Percentiles rank a stretch among this genome's conserved stretches.
phyloP scores from a whole-genome alignment of 2,113 vertebrate genomes.

The Fulmarus glacialis region DNA sequence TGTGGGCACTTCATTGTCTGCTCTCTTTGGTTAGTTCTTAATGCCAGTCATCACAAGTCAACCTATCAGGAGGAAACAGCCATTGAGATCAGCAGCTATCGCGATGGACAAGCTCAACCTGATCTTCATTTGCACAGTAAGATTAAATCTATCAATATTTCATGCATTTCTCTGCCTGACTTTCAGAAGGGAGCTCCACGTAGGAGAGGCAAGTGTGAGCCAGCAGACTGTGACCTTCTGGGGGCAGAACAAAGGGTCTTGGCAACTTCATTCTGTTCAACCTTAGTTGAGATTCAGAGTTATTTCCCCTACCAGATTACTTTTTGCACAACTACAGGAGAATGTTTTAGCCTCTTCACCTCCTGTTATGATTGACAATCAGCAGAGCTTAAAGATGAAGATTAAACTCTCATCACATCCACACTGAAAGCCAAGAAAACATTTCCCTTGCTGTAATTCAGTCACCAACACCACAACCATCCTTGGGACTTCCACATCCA shows the following conservation, averaged over 20 bases:
- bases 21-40: background rate
- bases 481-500: background rate
- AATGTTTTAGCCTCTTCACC: conserved; percentile 40
- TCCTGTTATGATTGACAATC: background rate
- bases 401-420: background rate
- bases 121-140: background rate
- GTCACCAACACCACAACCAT: background rate
- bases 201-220: background rate
- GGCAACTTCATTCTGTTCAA: background rate
- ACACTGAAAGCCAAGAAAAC: background rate
- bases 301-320: conserved; percentile 33
- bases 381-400: background rate
- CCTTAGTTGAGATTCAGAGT: background rate
- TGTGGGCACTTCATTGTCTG: background rate
- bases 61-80: background rate
- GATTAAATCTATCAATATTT: conserved; percentile 54
- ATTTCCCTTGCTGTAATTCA: background rate
- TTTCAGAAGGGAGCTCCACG: background rate
- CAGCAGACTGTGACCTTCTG: background rate
- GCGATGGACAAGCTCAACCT: background rate
- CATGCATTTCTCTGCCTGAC: background rate
- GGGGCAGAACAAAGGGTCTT: background rate
- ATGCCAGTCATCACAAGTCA: background rate
- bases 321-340: background rate
- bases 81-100: background rate